Base-by-base conservation (phyloP, 2,113 vertebrate genomes). In the Cettia cetti region DNA sequence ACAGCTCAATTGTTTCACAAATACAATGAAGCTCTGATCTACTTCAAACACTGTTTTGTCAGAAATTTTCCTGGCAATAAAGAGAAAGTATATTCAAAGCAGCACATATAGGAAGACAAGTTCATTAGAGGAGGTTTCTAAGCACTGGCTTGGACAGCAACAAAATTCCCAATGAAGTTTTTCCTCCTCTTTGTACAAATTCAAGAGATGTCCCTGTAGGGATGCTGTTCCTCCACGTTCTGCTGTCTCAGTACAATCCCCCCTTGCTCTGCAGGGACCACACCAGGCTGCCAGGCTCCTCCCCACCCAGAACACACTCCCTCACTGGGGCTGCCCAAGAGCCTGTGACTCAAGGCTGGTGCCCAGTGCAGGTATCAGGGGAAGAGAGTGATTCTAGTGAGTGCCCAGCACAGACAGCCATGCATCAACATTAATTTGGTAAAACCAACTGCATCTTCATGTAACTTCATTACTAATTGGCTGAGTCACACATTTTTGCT, bases 11-110 rank as follows among this genome's bases (percentile, higher is more conserved):
- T 96, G 94, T 96, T 95, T 93, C 80, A 71, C 64, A 93, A 92
- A 90, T 20, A 95, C 94, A 97, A 94, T 94, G 82, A 93, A 78
- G 82, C 90, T 96, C 94, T 94, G 88, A 92, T 93, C 90, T 86
- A 90, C 57, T 95, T 95, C 92, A 93, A 92, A 96, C 69, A 12
- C 44, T 45, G 74, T 69, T 92, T 83, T 92, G 86, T 90, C 79
- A 82, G 84, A 94, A 63, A 22, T 82, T 92, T 95, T 95, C 82
- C 90, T 89, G 83, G 92, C 80, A 93, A 64, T 75, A 64, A 40
- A 86, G 54, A 42, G 45, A 44, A 50, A 80, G 64, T 61, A 57
- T 42, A 92, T 94, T 94, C 82, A 94, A 83, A 93, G 57, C 68
- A 90, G 72, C 49, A 79, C 7, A n/a, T 27, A 28, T 6, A 68